phyloP scores from a whole-genome alignment of 2,797 vertebrate species.

The Chromis chromis region DNA sequence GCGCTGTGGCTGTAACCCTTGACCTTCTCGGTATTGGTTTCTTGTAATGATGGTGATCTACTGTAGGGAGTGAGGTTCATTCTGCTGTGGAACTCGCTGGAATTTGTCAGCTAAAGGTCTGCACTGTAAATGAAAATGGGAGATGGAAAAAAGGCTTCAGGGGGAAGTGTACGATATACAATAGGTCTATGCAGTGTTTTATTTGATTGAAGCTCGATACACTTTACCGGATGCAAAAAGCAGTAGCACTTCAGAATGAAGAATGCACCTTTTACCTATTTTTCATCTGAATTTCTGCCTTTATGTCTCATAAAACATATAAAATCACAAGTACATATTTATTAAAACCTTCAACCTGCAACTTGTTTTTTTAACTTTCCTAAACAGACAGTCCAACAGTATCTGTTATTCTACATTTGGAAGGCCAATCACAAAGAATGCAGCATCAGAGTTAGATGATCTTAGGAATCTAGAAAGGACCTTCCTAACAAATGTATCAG shows the following conservation, averaged over 20 bases:
- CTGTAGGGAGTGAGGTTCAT: slow-evolving; percentile 16
- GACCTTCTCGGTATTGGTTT: slow-evolving; percentile 46
- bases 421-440: no score
- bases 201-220: background rate
- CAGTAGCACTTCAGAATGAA: slow-evolving; percentile 29
- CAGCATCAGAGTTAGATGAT: no score
- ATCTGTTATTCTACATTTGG: no score
- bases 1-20: slow-evolving; percentile 23
- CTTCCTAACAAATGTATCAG: no score
- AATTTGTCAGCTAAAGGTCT: slow-evolving; percentile 30
- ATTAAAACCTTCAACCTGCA: no score
- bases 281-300: no score
- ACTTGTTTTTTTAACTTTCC: no score
- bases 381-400: no score
- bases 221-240: slow-evolving; percentile 16
- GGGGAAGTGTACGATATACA: slow-evolving; percentile 7
- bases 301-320: no score
- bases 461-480: no score
- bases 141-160: slow-evolving; percentile 11
- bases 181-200: background rate
- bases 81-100: background rate
- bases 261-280: background rate
- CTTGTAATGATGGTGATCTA: slow-evolving; percentile 43
- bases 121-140: slow-evolving; percentile 45
- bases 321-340: no score